Conservation (phyloP, 2,888 invertebrate genomes). For the Drosophila subquinaria region DNA sequence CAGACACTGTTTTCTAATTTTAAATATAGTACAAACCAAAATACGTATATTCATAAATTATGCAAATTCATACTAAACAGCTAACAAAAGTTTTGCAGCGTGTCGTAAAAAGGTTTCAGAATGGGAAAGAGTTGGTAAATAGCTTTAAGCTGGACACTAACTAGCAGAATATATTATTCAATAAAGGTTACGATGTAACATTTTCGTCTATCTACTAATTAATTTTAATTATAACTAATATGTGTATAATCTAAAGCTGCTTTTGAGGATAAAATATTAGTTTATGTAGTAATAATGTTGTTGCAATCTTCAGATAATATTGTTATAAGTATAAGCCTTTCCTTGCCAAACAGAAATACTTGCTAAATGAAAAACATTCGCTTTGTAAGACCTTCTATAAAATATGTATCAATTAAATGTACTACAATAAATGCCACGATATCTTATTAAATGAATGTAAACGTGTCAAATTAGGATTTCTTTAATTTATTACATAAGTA, state of each 20-base stretch:
- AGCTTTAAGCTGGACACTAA: constrained; percentile 31
- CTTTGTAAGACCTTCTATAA: not conserved
- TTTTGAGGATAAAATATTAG: not conserved
- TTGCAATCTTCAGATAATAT: not conserved
- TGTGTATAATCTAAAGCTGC: not conserved
- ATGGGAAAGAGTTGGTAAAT: constrained; percentile 21
- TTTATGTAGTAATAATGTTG: constrained; percentile 1
- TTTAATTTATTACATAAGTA: constrained; percentile 73
- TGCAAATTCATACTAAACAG: not conserved
- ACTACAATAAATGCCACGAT: not conserved
- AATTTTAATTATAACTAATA: not conserved
- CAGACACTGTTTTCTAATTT: constrained; percentile 11
- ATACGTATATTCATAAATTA: constrained; percentile 2
- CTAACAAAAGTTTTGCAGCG: constrained; percentile 1
- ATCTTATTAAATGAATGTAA: not conserved
- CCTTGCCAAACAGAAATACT: constrained; percentile 1
- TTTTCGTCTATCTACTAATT: not conserved
- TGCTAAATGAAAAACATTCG: not conserved
- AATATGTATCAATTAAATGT: not conserved
- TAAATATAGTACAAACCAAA: constrained; percentile 1
- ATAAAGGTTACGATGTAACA: constrained; percentile 9
- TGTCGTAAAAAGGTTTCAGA: not conserved
- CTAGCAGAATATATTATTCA: constrained; percentile 8
- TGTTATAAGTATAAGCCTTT: not conserved
- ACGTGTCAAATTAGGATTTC: constrained; percentile 6